A percentile compares a stretch with the other conserved stretches of the same genome.
Evolutionary conservation across 2,113 vertebrate genomes (phyloP).

Genomic region (Neoarius graeffei): DNA sequence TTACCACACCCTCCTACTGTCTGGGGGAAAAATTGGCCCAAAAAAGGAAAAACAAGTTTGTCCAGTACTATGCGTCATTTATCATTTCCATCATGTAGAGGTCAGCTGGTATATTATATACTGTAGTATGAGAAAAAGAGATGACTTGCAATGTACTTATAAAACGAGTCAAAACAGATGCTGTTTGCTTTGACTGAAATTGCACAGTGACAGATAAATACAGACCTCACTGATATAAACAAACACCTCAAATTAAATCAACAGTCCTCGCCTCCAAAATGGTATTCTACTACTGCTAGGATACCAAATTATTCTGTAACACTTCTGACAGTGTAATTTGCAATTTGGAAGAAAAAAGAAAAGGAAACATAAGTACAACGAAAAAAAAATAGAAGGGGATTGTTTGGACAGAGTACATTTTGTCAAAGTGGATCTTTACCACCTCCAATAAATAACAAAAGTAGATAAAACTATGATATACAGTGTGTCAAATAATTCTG

Average conservation of each 20-base stretch:
- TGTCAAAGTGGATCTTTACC: background rate
- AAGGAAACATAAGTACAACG: background rate
- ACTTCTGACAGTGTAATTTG: background rate
- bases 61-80: background rate
- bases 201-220: conserved; percentile 43
- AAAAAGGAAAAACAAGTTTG: conserved; percentile 16
- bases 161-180: conserved; percentile 41
- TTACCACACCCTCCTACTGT: conserved; percentile 23
- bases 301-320: background rate
- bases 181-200: conserved; percentile 32
- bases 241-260: conserved; percentile 44
- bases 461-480: conserved; percentile 31
- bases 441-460: background rate
- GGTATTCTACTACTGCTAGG: background rate
- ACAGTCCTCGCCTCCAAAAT: conserved; percentile 23
- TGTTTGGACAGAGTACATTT: background rate
- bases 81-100: background rate
- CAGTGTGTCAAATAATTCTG: background rate
- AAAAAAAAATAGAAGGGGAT: background rate
- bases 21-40: conserved; percentile 19
- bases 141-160: background rate
- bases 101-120: background rate
- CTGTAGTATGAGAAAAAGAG: background rate
- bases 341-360: background rate
- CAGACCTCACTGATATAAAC: conserved; percentile 38